Conservation (phyloP, 2,888 invertebrate genomes). For the Anticlea derivata region DNA sequence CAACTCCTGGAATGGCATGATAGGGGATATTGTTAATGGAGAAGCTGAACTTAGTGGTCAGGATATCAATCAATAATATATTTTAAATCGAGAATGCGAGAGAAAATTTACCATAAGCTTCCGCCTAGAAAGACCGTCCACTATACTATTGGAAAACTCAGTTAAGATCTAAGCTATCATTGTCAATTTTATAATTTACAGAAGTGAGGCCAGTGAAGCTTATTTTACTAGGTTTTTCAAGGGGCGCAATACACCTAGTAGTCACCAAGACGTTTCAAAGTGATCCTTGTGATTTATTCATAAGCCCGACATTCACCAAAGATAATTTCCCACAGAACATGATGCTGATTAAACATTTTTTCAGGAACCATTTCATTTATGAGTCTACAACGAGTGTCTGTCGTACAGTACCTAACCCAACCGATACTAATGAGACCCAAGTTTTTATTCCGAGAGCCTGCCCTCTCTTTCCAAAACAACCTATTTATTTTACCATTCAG, state of each 20-base stretch:
- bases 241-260: background rate
- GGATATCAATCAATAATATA: background rate
- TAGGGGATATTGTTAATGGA: conserved; percentile 52
- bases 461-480: conserved; percentile 86
- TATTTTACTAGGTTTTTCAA: too few species aligned
- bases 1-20: conserved; percentile 62
- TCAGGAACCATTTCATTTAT: conserved; percentile 59
- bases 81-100: too few species aligned
- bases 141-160: too few species aligned
- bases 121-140: too few species aligned
- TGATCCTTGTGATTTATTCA: too few species aligned
- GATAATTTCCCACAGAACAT: too few species aligned
- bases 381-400: conserved; percentile 41
- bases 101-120: background rate
- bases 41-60: conserved; percentile 63
- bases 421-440: conserved; percentile 63
- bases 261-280: too few species aligned
- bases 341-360: background rate
- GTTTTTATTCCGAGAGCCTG: conserved; percentile 86
- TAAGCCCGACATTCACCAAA: too few species aligned
- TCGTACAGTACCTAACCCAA: conserved; percentile 73
- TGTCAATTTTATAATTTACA: too few species aligned
- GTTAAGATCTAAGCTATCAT: too few species aligned
- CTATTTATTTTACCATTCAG: conserved; percentile 86
- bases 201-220: too few species aligned